Base-by-base conservation (phyloP, 2,888 invertebrate species). In the Polylopha cassiicola region DNA sequence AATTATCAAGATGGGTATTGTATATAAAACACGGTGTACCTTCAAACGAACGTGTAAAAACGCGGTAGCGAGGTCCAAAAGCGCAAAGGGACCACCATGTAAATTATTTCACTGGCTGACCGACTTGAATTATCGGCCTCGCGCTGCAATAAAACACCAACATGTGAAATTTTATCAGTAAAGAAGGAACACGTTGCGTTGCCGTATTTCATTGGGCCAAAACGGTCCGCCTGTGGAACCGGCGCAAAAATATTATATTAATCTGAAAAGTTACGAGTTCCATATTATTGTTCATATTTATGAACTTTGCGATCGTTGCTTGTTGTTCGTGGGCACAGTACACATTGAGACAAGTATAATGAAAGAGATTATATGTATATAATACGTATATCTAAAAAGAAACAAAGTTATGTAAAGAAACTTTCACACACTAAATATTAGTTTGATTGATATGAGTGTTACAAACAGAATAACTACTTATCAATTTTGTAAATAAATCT, bases 131-230 rank as follows among this genome's bases (percentile, higher is more conserved):
- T 79, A 82, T 82, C 69, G 72, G 61, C 58, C 68, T 61, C 62
- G 65, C 63, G 62, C 61, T 61, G 75, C 73, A 79, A 80, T 82
- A 84, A 82, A 82, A 79, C 73, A 70, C 72, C 66, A 59, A 64
- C 70, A 65, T 61, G 63, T 65, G 64, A 70, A 75, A 72, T 73
- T 80, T 84, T 82, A 84, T 82, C 80, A 75, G 73, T 59, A 68
- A 71, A 66, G 70, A 73, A 72, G 64, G 62, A 65, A 69, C 75
- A 73, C 68, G 73, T 69, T 76, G 79, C 68, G 73, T 69, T 76
- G 79, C 79, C 73, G 78, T 81, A 80, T 76, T 76, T 84, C 80
- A 81, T 79, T 79, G 78, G 68, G 57, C 60, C 65, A 72, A 47
- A 37, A 69, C 66, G 64, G 70, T 65, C 59, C 62, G 71, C 64